phyloP scores from a whole-genome alignment of 2,113 vertebrate species.

The Trogon melanurus region DNA sequence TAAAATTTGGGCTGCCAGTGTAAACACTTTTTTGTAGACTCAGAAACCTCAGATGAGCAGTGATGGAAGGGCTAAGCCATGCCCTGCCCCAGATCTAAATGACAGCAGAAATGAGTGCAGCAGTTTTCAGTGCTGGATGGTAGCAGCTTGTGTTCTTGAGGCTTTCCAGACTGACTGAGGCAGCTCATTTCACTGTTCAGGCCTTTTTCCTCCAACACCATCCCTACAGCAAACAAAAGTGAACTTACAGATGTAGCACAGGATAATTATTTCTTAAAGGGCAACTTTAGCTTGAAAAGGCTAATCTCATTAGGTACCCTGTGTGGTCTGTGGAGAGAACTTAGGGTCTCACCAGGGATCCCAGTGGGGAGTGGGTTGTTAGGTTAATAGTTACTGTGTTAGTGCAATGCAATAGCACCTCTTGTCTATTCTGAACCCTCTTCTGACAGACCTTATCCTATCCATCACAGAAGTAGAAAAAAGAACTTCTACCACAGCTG shows the following conservation, averaged over 20 bases:
- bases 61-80: background rate
- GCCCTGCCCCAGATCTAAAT: background rate
- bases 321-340: background rate
- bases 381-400: background rate
- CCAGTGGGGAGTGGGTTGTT: fast-evolving
- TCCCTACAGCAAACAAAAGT: background rate
- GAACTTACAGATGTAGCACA: background rate
- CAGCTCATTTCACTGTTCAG: background rate
- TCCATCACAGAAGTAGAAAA: background rate
- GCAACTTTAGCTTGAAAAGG: background rate
- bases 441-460: background rate
- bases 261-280: background rate
- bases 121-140: background rate
- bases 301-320: background rate
- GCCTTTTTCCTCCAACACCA: background rate
- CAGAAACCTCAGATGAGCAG: background rate
- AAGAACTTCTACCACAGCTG: background rate
- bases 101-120: background rate
- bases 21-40: background rate
- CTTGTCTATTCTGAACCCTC: background rate
- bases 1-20: background rate
- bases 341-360: background rate
- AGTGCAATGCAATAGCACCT: background rate
- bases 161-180: background rate
- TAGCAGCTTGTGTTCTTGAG: background rate